Evolutionary conservation across 2,797 vertebrate species (phyloP).

Genomic region (Rhinatrema bivittatum): DNA sequence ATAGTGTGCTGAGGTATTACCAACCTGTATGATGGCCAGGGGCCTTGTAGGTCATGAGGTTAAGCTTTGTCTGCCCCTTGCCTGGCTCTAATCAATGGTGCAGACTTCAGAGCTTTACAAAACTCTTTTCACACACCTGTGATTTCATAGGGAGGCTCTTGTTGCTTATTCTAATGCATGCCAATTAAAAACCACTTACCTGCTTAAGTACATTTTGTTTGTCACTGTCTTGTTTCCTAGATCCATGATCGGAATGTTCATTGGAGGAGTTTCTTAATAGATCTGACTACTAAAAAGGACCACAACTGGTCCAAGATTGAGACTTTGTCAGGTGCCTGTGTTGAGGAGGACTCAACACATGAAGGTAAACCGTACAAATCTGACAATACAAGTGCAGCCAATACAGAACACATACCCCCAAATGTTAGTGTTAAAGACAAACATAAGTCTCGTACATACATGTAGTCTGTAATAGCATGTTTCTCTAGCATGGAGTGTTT

Average conservation of each 20-base stretch:
- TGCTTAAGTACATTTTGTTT: not conserved
- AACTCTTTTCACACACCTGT: no score
- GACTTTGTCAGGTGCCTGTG: not conserved
- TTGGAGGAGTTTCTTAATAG: constrained; percentile 47
- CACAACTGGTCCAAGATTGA: constrained; percentile 55
- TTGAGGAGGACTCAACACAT: rapidly evolving
- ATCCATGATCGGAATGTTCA: constrained; percentile 44
- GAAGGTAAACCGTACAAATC: constrained; percentile 7
- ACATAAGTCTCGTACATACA: not conserved
- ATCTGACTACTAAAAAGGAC: constrained; percentile 43
- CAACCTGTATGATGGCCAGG: no score
- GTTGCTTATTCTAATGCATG: no score
- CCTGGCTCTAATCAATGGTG: no score
- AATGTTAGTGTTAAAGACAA: rapidly evolving
- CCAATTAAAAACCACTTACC: no score
- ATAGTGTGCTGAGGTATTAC: no score
- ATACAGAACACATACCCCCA: not conserved
- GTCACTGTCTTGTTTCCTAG: not conserved
- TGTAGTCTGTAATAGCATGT: rapidly evolving
- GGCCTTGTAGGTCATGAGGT: no score
- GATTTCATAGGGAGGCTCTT: no score
- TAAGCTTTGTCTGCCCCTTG: no score
- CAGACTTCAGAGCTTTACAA: no score
- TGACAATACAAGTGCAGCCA: not conserved
- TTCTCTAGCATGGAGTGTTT: no score